phyloP scores from a whole-genome alignment of 1,140 invertebrate species.

The Drosophila kohkoa region DNA sequence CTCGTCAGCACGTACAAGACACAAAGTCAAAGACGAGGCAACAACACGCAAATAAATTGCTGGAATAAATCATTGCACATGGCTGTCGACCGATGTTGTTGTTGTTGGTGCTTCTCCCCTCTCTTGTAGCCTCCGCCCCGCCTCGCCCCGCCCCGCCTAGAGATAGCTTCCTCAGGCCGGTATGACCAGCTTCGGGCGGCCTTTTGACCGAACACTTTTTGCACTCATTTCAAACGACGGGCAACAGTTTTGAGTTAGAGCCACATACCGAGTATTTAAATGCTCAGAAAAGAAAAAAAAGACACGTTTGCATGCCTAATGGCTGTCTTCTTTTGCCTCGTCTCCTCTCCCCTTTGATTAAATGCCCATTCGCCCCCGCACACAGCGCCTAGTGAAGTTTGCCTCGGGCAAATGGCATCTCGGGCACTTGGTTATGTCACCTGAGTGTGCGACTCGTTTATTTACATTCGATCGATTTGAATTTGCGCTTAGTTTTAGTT shows the following conservation, averaged over 20 bases:
- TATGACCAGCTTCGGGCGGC: slow-evolving; percentile 51
- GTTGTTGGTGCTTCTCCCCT: not conserved
- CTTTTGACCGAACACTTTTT: slow-evolving; percentile 74
- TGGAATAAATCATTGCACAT: slow-evolving; percentile 76
- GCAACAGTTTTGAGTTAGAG: not conserved
- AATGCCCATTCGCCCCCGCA: not conserved
- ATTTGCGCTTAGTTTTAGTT: slow-evolving; percentile 32
- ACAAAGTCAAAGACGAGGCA: slow-evolving; percentile 49
- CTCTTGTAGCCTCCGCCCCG: not conserved
- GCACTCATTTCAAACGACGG: slow-evolving; percentile 66
- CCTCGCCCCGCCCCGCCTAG: too few species aligned
- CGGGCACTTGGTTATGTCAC: slow-evolving; percentile 80
- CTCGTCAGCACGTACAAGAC: slow-evolving; percentile 85
- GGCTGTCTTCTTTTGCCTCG: too few species aligned
- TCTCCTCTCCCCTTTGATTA: not conserved
- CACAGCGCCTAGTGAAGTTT: not conserved
- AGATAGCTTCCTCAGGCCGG: slow-evolving; percentile 3
- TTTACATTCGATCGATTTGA: slow-evolving; percentile 59
- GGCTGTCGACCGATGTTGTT: slow-evolving; percentile 41
- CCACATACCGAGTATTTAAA: slow-evolving; percentile 19
- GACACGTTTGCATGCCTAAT: slow-evolving; percentile 35
- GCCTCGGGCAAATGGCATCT: slow-evolving; percentile 45
- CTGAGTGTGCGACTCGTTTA: slow-evolving; percentile 51
- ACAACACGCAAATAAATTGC: slow-evolving; percentile 77
- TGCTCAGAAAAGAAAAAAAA: not conserved